Percentiles rank a stretch among this genome's conserved stretches.
phyloP scores from a whole-genome alignment of 2,888 invertebrate species.

The Pimpla rufipes region DNA sequence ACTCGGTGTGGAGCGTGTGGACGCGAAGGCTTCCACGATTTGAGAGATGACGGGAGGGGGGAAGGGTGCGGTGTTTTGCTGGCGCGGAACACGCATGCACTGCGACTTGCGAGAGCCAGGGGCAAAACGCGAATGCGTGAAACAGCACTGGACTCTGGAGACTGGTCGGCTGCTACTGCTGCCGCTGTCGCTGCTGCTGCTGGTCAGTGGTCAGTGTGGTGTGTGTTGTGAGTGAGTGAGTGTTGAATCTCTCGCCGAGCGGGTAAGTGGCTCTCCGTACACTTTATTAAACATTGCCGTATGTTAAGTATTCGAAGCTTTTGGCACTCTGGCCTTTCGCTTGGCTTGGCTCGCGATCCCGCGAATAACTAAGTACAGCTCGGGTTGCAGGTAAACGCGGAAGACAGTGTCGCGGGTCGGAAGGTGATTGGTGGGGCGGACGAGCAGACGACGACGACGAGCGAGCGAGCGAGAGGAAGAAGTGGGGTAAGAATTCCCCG shows the following conservation, averaged over 20 bases:
- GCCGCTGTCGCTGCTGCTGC: constrained; percentile 56
- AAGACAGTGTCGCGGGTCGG: constrained; percentile 5
- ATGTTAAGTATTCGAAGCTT: background rate
- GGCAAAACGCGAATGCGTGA: constrained; percentile 57
- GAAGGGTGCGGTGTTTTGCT: constrained; percentile 45
- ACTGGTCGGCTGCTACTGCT: constrained; percentile 63
- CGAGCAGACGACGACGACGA: constrained; percentile 27
- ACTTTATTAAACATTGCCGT: background rate
- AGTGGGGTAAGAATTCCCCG: constrained; percentile 23
- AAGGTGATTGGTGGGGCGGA: constrained; percentile 7
- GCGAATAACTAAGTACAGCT: background rate
- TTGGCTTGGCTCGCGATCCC: background rate
- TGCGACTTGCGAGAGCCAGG: constrained; percentile 21
- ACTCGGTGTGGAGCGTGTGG: background rate
- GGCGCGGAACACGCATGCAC: constrained; percentile 50
- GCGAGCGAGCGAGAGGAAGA: too few relatives aligned
- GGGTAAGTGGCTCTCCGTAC: constrained; percentile 20
- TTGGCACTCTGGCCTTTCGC: background rate
- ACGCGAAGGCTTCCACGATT: background rate
- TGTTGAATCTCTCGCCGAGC: background rate
- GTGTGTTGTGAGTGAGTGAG: constrained; percentile 26
- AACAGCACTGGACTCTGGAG: constrained; percentile 72
- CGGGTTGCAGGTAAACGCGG: constrained; percentile 38
- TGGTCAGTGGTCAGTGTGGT: constrained; percentile 64
- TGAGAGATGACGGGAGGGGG: constrained; percentile 17